Evolutionary conservation across 2,797 vertebrate genomes (phyloP).

Genomic region (Smutsia gigantea): DNA sequence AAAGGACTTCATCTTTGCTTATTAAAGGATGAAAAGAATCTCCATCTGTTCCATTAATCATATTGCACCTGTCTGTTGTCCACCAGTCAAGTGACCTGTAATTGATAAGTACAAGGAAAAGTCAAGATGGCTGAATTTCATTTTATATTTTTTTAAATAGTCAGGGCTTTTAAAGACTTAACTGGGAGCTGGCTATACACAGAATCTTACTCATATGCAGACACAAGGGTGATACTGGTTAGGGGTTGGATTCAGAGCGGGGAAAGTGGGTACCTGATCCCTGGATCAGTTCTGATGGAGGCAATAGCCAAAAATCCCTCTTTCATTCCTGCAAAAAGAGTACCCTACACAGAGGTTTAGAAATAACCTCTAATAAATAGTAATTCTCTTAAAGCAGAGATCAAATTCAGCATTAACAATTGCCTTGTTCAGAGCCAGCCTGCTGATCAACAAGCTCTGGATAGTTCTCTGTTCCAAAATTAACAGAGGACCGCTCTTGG

Average conservation of each 20-base stretch:
- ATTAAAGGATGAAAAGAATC: conserved; percentile 94
- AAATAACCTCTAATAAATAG: neutral
- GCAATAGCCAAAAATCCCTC: neutral
- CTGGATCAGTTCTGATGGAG: neutral
- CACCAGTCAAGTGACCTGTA: conserved; percentile 93
- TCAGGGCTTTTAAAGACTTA: neutral
- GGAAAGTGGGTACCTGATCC: neutral
- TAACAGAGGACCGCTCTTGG: neutral
- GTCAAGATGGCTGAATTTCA: neutral
- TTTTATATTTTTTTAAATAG: neutral
- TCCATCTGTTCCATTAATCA: conserved; percentile 99
- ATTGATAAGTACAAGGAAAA: neutral
- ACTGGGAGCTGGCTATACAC: neutral
- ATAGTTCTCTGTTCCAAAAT: neutral
- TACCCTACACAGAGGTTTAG: neutral
- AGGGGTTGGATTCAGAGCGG: neutral
- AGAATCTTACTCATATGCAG: neutral
- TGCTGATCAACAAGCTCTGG: neutral
- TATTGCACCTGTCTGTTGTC: conserved; percentile 93
- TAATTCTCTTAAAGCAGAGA: neutral
- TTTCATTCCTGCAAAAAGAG: neutral
- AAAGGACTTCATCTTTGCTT: conserved; percentile 91
- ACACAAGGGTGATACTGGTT: neutral
- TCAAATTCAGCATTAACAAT: neutral
- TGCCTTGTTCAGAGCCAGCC: neutral